A percentile compares a stretch with the other conserved stretches of the same genome.
These are phyloP conservation scores for Brachynemurus nebulosus DNA, from an alignment of 2,888 invertebrate species.

Conservation along the genomic window DNA sequence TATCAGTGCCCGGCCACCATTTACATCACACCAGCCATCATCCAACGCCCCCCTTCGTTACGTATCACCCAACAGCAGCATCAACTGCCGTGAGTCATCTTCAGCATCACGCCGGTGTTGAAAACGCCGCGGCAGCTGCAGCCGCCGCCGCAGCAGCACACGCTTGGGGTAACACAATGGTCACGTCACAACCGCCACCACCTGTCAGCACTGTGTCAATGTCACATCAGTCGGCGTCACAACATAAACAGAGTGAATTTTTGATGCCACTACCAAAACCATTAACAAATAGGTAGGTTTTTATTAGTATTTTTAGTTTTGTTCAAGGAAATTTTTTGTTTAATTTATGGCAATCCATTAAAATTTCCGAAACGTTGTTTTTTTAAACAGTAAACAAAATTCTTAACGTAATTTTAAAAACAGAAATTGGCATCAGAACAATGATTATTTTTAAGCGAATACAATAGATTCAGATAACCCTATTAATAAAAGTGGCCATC, in stretches of 20 bases:
- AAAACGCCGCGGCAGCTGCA: neutral
- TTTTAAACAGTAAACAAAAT: too few relatives aligned
- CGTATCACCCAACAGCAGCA: constrained; percentile 31
- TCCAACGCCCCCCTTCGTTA: constrained; percentile 26
- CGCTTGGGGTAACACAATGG: neutral
- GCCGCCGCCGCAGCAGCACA: neutral
- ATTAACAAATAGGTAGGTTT: constrained; percentile 36
- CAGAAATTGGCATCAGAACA: too few relatives aligned
- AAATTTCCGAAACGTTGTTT: too few relatives aligned
- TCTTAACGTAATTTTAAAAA: too few relatives aligned
- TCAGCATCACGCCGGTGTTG: constrained; percentile 33
- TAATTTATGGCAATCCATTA: too few relatives aligned
- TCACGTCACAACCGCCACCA: neutral
- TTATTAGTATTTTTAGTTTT: neutral
- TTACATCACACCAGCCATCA: constrained; percentile 31
- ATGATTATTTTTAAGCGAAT: too few relatives aligned
- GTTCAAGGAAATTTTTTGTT: neutral
- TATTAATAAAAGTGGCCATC: too few relatives aligned
- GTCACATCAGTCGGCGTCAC: constrained; percentile 30
- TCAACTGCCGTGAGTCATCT: constrained; percentile 44
- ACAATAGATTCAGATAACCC: too few relatives aligned
- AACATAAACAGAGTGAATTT: constrained; percentile 36
- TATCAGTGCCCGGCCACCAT: constrained; percentile 42
- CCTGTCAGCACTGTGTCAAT: neutral
- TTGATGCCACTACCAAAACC: constrained; percentile 50